Base-by-base conservation (phyloP, 37 sponge, comb jelly and placozoan species). In the Dysidea cf. avara region DNA sequence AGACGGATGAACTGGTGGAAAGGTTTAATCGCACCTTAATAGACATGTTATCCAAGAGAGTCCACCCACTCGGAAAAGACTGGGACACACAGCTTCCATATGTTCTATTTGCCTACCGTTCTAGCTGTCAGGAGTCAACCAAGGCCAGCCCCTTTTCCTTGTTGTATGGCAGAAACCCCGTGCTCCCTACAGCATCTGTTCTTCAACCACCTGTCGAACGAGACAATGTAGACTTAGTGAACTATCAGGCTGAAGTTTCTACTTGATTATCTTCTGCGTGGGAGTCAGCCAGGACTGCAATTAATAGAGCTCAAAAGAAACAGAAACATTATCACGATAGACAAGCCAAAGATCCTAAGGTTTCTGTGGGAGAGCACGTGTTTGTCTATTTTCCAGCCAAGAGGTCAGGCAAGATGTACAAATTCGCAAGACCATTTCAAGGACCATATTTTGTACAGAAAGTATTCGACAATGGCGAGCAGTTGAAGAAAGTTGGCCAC, bases 31-130 rank as follows among this genome's bases (percentile, higher is more conserved):
- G 62, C 28, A 61, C 75, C 5, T 37, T 65, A 1, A 31, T 26
- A 21, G 38, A 40, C 24, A 64, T 65, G 56, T 38, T 65, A 32
- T 50, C 56, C 20, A 65, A 65, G 50, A 39, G 66, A 56, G 22
- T 7, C 7, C 9, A 43, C 5, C 46, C 7, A 9, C 9, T 9
- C 5, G 46, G 46, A 9, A 43, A 43, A 43, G 60, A 68, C n/a
- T 76, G 77, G 56, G 77, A 76, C 38, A 50, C 5, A 6, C 56
- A 74, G 1, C 25, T 64, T 12, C 55, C 77, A 7, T 65, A 51
- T 65, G 57, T 76, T 17, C 77, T 76, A 7, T 78, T 77, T 53
- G 78, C 77, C 2, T 76, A 76, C 24, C 66, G 66, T 14, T 22
- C 43, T 9, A 37, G 66, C 24, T 7, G 62, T 1, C 77, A 76